These are phyloP conservation scores for Centruroides sculpturatus DNA, from an alignment of 1,140 invertebrate genomes.

Conservation along the genomic window DNA sequence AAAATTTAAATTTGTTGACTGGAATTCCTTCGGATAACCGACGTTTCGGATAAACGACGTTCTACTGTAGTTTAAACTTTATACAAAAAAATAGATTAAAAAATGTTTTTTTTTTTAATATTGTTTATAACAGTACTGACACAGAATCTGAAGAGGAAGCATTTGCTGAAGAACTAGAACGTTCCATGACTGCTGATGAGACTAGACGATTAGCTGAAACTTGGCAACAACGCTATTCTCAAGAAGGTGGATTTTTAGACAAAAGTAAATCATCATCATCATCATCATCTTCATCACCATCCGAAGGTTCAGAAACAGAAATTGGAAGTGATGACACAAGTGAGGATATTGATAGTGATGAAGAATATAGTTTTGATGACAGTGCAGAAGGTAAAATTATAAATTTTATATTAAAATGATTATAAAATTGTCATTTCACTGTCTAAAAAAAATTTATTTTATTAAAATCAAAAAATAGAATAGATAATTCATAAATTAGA, in stretches of 20 bases:
- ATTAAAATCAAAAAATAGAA: neutral
- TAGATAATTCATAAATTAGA: neutral
- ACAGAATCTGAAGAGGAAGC: slow-evolving; percentile 34
- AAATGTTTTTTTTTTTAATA: slow-evolving; percentile 4
- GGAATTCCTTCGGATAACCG: no score
- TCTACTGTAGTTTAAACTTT: no score
- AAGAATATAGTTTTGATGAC: slow-evolving; percentile 33
- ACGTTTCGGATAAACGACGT: no score
- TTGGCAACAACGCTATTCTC: slow-evolving; percentile 41
- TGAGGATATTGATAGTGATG: slow-evolving; percentile 40
- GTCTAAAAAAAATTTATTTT: neutral
- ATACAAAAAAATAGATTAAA: no score
- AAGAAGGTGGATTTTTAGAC: slow-evolving; percentile 19
- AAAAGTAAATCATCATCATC: neutral
- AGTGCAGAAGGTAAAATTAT: slow-evolving; percentile 7
- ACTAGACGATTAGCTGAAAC: slow-evolving; percentile 46
- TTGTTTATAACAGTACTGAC: slow-evolving; percentile 14
- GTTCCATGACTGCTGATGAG: slow-evolving; percentile 44
- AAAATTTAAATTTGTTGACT: no score
- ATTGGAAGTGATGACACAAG: slow-evolving; percentile 24
- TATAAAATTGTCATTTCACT: neutral
- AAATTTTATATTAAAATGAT: neutral
- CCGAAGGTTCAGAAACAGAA: slow-evolving; percentile 13
- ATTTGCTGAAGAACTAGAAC: slow-evolving; percentile 44
- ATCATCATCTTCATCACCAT: neutral